Conservation (phyloP, 2,888 invertebrate species). For the Eristalis pertinax region DNA sequence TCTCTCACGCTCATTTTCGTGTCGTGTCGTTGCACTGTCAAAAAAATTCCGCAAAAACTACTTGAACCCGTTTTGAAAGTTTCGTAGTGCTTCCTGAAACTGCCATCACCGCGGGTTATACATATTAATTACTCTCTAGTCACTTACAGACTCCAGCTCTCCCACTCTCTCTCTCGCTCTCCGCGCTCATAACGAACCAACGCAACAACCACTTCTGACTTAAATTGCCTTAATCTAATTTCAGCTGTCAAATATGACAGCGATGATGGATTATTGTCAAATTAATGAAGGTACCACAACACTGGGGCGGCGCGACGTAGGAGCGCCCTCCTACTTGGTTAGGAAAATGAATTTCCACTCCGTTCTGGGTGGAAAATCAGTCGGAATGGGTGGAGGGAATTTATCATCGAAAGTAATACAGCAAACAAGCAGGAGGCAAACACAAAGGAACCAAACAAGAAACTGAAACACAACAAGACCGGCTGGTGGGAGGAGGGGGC, state of each 20-base stretch:
- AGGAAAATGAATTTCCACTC: slow-evolving; percentile 37
- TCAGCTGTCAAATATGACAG: slow-evolving; percentile 59
- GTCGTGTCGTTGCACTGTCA: background rate
- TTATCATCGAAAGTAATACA: slow-evolving; percentile 3
- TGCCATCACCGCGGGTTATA: slow-evolving; percentile 1
- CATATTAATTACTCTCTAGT: slow-evolving; percentile 35
- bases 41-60: background rate
- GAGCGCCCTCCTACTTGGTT: background rate
- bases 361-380: background rate
- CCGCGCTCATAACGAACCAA: background rate
- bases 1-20: too few relatives aligned
- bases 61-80: background rate
- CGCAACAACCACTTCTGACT: slow-evolving; percentile 34
- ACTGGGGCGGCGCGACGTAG: background rate
- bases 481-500: slow-evolving; percentile 57
- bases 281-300: slow-evolving; percentile 44
- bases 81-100: background rate
- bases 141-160: slow-evolving; percentile 1
- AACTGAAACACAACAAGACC: slow-evolving; percentile 18
- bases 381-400: background rate
- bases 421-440: slow-evolving; percentile 8
- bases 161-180: background rate
- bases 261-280: slow-evolving; percentile 65
- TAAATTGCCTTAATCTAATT: slow-evolving; percentile 58
- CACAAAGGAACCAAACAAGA: slow-evolving; percentile 16